These are phyloP conservation scores for Cancer borealis DNA, from an alignment of 2,888 invertebrate species.

Conservation along the genomic window DNA sequence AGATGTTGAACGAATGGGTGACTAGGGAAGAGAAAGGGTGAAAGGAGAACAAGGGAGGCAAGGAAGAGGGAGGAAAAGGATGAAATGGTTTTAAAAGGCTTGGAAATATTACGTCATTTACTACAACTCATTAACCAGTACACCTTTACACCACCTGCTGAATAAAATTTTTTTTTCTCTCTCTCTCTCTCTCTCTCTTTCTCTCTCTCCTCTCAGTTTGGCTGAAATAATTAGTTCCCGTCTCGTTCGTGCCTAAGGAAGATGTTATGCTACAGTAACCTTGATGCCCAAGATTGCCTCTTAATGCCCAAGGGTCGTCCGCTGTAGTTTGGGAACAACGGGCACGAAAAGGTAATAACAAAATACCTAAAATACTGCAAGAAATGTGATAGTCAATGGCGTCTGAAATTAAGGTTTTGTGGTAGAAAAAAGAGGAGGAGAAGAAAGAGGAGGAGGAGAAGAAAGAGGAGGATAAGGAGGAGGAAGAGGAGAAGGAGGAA, in stretches of 20 bases:
- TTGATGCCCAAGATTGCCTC: neutral
- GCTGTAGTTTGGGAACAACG: neutral
- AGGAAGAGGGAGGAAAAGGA: neutral
- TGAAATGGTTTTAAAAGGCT: neutral
- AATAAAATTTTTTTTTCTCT: neutral
- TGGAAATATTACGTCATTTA: neutral
- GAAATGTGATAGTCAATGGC: neutral
- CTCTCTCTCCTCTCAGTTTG: neutral
- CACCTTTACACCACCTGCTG: neutral
- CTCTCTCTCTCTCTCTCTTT: conserved; percentile 21
- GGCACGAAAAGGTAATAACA: neutral
- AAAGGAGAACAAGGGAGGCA: neutral
- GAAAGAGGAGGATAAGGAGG: too few species aligned
- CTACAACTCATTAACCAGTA: neutral
- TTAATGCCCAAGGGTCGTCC: neutral
- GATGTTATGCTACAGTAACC: neutral
- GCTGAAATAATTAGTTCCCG: neutral
- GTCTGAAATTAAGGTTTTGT: neutral
- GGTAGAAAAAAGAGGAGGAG: neutral
- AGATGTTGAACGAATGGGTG: neutral
- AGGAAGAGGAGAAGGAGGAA: neutral
- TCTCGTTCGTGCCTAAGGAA: neutral
- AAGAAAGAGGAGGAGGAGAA: too few species aligned
- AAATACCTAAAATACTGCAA: conserved; percentile 5
- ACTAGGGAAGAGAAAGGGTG: neutral